Conservation (phyloP, 2,888 invertebrate species). For the Heterodera filipjevi region DNA sequence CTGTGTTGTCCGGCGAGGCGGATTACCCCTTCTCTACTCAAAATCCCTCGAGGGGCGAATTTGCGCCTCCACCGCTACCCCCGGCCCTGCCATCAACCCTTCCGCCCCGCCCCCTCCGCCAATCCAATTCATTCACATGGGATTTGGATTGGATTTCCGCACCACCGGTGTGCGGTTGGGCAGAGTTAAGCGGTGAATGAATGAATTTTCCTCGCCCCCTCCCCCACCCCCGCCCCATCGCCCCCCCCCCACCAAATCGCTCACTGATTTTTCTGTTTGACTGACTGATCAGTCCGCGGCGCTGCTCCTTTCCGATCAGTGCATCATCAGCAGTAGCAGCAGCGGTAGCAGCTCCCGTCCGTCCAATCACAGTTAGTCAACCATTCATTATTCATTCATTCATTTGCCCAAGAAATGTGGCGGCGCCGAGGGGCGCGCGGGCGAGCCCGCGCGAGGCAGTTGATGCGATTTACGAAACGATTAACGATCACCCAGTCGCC, state of each 20-base stretch:
- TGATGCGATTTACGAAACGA: neutral
- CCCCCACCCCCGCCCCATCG: too few species aligned
- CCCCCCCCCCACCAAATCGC: neutral
- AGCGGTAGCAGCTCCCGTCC: too few species aligned
- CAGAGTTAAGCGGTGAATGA: too few species aligned
- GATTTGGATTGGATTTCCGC: too few species aligned
- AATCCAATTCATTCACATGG: neutral
- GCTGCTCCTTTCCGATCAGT: too few species aligned
- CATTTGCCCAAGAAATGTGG: neutral
- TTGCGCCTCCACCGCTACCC: neutral
- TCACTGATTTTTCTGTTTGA: too few species aligned
- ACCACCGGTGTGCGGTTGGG: too few species aligned
- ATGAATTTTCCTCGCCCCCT: too few species aligned
- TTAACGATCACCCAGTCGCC: neutral
- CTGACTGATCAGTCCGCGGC: too few species aligned
- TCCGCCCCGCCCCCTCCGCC: neutral
- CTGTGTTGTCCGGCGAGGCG: conserved; percentile 3
- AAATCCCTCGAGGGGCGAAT: neutral
- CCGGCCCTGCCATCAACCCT: too few species aligned
- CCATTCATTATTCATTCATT: neutral
- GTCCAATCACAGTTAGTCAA: neutral
- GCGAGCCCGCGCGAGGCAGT: neutral
- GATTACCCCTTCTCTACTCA: neutral
- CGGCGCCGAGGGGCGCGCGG: neutral
- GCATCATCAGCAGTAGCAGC: too few species aligned